phyloP scores from a whole-genome alignment of 2,888 invertebrate species.

The Drosophila birchii region DNA sequence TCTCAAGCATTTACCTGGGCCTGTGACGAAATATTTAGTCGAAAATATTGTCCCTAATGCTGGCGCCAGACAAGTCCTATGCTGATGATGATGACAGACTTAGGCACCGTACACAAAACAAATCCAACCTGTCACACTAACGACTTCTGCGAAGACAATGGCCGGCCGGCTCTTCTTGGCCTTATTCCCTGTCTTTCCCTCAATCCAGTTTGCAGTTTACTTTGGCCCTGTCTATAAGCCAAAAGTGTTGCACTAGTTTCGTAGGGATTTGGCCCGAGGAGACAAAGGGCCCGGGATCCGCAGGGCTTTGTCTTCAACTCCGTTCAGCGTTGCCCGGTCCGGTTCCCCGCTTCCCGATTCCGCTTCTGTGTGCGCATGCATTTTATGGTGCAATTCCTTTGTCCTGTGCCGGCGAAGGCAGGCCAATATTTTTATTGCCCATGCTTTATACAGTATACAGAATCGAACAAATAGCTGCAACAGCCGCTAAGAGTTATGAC shows the following conservation, averaged over 20 bases:
- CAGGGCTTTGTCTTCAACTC: conserved; percentile 64
- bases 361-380: conserved; percentile 45
- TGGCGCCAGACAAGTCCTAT: conserved; percentile 84
- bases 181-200: conserved; percentile 1
- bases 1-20: conserved; percentile 36
- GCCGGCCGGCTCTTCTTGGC: conserved; percentile 30
- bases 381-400: conserved; percentile 81
- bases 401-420: conserved; percentile 67
- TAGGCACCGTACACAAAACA: conserved; percentile 80
- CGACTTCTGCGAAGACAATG: conserved; percentile 83
- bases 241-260: conserved; percentile 81
- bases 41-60: conserved; percentile 82
- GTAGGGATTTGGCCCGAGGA: conserved; percentile 46
- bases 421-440: conserved; percentile 80
- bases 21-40: conserved; percentile 83
- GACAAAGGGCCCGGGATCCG: conserved; percentile 68
- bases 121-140: conserved; percentile 84
- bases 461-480: conserved; percentile 66
- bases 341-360: conserved; percentile 20
- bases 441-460: conserved; percentile 48
- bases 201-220: conserved; percentile 39
- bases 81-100: conserved; percentile 82
- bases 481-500: conserved; percentile 74
- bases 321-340: conserved; percentile 8
- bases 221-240: conserved; percentile 71